Percentiles rank a stretch among this genome's conserved stretches.
phyloP scores from a whole-genome alignment of 2,797 vertebrate genomes.

The Gastrophryne carolinensis region DNA sequence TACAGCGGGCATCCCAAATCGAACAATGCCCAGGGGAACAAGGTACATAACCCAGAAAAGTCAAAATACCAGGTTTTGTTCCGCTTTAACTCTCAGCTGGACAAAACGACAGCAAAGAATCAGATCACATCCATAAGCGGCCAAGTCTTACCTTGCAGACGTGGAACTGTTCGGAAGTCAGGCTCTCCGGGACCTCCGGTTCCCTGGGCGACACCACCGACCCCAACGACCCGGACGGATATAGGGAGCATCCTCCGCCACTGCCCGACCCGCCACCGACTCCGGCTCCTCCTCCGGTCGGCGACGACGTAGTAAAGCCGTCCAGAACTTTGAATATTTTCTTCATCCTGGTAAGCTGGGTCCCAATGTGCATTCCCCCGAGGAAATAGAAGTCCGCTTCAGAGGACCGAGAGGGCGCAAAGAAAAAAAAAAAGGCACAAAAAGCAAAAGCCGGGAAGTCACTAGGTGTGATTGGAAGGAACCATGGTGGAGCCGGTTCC shows the following conservation, averaged over 20 bases:
- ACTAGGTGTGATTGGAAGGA: neutral
- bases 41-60: too few relatives aligned
- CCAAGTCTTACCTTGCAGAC: slow-evolving; percentile 91
- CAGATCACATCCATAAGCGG: too few relatives aligned
- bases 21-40: too few relatives aligned
- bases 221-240: slow-evolving; percentile 39
- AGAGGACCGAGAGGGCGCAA: neutral
- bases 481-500: neutral
- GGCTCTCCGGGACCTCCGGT: slow-evolving; percentile 86
- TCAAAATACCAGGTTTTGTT: too few relatives aligned
- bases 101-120: too few relatives aligned
- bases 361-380: neutral
- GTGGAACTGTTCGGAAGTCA: slow-evolving; percentile 94
- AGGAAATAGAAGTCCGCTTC: neutral
- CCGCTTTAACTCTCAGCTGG: too few relatives aligned
- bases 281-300: slow-evolving; percentile 71
- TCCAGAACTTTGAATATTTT: slow-evolving; percentile 97
- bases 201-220: slow-evolving; percentile 78
- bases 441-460: neutral
- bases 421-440: neutral
- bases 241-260: slow-evolving; percentile 48
- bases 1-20: too few relatives aligned
- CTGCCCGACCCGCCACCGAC: slow-evolving; percentile 61
- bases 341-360: slow-evolving; percentile 77
- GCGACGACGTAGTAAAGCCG: slow-evolving; percentile 90